Evolutionary conservation across 2,888 invertebrate genomes (phyloP).

Genomic region (Alsophila aescularia): DNA sequence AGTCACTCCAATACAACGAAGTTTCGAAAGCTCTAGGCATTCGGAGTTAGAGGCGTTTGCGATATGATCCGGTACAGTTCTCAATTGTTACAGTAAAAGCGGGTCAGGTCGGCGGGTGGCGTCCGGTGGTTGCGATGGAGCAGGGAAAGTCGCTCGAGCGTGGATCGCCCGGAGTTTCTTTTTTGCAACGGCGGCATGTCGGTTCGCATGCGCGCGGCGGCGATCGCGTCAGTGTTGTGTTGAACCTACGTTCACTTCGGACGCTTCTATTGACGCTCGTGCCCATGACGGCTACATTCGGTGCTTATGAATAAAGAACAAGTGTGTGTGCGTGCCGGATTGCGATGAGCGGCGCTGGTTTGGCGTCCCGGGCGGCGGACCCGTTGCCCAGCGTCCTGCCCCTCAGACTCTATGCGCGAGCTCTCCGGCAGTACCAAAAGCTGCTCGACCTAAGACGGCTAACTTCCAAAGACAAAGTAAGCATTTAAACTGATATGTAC

Average conservation of each 20-base stretch:
- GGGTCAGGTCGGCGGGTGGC: slow-evolving; percentile 67
- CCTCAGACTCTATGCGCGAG: slow-evolving; percentile 83
- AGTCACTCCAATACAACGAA: slow-evolving; percentile 5
- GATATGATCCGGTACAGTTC: slow-evolving; percentile 37
- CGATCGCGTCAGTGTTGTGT: slow-evolving; percentile 71
- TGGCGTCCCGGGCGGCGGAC: slow-evolving; percentile 67
- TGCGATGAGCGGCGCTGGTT: slow-evolving; percentile 72
- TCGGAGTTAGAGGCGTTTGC: slow-evolving; percentile 19
- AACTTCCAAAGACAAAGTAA: slow-evolving; percentile 82
- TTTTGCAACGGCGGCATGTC: slow-evolving; percentile 69
- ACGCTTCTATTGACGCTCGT: slow-evolving; percentile 75
- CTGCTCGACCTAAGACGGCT: slow-evolving; percentile 83
- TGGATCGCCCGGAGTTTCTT: slow-evolving; percentile 67
- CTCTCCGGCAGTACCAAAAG: slow-evolving; percentile 86
- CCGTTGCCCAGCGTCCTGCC: slow-evolving; percentile 67
- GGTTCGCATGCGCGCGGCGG: slow-evolving; percentile 72
- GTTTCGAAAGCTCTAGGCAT: slow-evolving; percentile 38
- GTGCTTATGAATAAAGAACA: slow-evolving; percentile 66
- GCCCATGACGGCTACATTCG: slow-evolving; percentile 52
- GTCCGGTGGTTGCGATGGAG: slow-evolving; percentile 37
- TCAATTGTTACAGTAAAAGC: slow-evolving; percentile 65
- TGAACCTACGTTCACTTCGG: slow-evolving; percentile 80
- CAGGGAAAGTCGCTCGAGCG: slow-evolving; percentile 75
- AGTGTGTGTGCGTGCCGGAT: slow-evolving; percentile 58
- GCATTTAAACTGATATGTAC: slow-evolving; percentile 41